Evolutionary conservation across 1,140 invertebrate genomes (phyloP).

Genomic region (Vanessa atalanta): DNA sequence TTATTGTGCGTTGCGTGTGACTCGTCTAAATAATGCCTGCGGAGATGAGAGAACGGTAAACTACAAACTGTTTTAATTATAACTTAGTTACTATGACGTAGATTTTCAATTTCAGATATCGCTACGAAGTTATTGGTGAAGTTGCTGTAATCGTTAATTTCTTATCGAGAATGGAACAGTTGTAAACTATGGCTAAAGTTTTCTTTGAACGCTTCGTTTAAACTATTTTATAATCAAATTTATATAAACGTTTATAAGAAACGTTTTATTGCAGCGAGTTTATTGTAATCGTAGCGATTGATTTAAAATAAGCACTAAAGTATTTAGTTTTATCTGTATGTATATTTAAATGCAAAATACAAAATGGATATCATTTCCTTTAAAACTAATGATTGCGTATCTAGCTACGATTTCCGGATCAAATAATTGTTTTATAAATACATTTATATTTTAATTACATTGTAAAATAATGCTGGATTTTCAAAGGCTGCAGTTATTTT

Average conservation of each 20-base stretch:
- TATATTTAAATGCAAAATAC: background rate
- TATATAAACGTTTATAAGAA: background rate
- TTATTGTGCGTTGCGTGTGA: constrained; percentile 17
- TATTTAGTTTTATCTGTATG: background rate
- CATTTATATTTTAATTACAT: background rate
- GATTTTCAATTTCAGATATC: constrained; percentile 27
- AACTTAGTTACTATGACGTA: constrained; percentile 21
- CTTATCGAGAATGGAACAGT: constrained; percentile 17
- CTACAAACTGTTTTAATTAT: constrained; percentile 18
- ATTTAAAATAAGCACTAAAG: background rate
- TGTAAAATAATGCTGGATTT: no score
- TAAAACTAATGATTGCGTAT: background rate
- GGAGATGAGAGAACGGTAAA: constrained; percentile 11
- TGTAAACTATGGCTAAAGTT: constrained; percentile 19
- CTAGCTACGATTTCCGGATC: background rate
- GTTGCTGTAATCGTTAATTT: constrained; percentile 19
- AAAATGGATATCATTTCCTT: background rate
- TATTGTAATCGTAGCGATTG: background rate
- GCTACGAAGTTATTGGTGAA: constrained; percentile 17
- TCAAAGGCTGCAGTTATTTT: no score
- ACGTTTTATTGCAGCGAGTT: background rate
- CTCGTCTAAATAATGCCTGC: constrained; percentile 4
- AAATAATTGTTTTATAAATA: background rate
- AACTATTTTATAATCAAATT: constrained; percentile 13
- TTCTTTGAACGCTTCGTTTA: constrained; percentile 1